These are phyloP conservation scores for Apamea monoglypha DNA, from an alignment of 2,888 invertebrate genomes.

Conservation along the genomic window DNA sequence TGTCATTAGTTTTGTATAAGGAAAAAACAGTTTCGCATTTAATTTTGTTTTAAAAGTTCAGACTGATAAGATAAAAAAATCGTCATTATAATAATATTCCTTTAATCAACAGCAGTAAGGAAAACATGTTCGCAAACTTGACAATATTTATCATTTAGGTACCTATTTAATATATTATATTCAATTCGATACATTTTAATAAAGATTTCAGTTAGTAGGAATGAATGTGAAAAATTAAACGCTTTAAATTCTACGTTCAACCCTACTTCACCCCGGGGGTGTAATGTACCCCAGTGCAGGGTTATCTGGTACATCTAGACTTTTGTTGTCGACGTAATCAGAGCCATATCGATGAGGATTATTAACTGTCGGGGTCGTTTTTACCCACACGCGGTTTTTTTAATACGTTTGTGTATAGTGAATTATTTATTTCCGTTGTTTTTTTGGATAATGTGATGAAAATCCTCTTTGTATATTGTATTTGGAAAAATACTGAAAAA, in stretches of 20 bases:
- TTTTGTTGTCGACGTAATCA: slow-evolving; percentile 84
- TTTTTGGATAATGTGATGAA: neutral
- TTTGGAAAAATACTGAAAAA: neutral
- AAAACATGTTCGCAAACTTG: slow-evolving; percentile 7
- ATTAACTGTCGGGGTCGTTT: slow-evolving; percentile 69
- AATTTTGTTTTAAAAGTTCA: neutral
- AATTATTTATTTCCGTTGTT: neutral
- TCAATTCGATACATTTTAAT: neutral
- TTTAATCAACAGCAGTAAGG: slow-evolving; percentile 2
- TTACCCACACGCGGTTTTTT: slow-evolving; percentile 60
- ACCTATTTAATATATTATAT: neutral
- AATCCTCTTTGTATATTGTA: neutral
- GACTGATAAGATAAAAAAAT: neutral
- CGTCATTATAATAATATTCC: neutral
- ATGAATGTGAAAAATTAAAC: neutral
- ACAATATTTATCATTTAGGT: neutral
- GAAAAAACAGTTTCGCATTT: neutral
- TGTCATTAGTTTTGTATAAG: neutral
- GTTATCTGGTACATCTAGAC: slow-evolving; percentile 87
- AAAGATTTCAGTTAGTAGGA: neutral
- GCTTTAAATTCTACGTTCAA: slow-evolving; percentile 62
- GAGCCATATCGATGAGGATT: slow-evolving; percentile 75
- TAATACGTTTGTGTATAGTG: neutral
- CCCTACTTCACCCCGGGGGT: slow-evolving; percentile 81
- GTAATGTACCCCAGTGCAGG: slow-evolving; percentile 79